A percentile compares a stretch with the other conserved stretches of the same genome.
Conservation (phyloP, 2,797 vertebrate species). For the Halcyon leucocephala region DNA sequence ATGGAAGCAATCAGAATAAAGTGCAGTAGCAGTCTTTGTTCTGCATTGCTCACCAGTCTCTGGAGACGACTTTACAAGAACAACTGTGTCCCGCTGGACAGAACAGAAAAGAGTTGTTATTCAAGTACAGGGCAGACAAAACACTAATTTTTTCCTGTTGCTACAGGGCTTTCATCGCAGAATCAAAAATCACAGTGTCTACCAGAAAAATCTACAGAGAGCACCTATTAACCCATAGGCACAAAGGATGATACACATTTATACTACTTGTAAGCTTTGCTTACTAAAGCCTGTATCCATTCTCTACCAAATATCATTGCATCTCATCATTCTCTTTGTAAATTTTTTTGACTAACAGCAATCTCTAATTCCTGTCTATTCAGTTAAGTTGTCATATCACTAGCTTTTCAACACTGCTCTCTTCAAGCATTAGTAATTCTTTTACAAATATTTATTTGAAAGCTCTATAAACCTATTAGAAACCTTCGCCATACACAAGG, state of each 20-base stretch:
- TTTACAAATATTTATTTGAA: constrained; percentile 15
- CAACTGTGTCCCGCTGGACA: neutral
- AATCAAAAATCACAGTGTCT: neutral
- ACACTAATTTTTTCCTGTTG: neutral
- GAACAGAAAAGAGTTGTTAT: neutral
- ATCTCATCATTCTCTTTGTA: neutral
- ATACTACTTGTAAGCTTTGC: fast-evolving
- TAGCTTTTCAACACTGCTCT: neutral
- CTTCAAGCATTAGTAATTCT: neutral
- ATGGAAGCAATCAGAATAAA: neutral
- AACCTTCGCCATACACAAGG: neutral
- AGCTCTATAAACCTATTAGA: neutral
- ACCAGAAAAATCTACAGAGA: neutral
- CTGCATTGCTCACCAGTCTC: neutral
- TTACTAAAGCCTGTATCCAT: neutral
- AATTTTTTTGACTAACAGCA: neutral
- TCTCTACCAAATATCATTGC: neutral
- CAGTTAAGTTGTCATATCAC: neutral
- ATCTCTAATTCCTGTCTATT: neutral
- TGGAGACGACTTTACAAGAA: neutral
- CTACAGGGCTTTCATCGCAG: no score
- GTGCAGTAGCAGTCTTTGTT: neutral
- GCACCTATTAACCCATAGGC: neutral
- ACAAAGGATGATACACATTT: neutral
- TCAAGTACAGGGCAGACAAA: neutral